Percentiles rank a stretch among this genome's conserved stretches.
These are phyloP conservation scores for Scytalopus superciliaris DNA, from an alignment of 2,113 vertebrate species.

Conservation along the genomic window DNA sequence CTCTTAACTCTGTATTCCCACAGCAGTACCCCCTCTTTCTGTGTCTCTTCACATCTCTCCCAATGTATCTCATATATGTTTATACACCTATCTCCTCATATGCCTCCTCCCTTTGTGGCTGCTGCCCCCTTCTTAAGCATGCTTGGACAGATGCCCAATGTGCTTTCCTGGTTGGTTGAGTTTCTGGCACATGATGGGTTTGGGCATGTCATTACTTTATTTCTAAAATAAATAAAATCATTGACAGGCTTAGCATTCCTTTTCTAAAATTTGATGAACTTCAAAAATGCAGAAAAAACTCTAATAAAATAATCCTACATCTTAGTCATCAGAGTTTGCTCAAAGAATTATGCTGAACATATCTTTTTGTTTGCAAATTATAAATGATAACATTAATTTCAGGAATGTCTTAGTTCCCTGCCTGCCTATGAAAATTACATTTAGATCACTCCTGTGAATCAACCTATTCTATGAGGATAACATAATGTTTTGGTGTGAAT, in stretches of 20 bases:
- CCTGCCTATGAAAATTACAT: not conserved
- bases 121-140: not conserved
- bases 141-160: not conserved
- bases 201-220: not conserved
- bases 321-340: not conserved
- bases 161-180: not conserved
- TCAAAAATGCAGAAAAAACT: not conserved
- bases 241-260: accelerated
- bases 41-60: not conserved
- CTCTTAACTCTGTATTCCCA: not conserved
- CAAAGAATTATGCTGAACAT: not conserved
- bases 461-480: not conserved
- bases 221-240: not conserved
- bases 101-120: accelerated
- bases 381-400: not conserved
- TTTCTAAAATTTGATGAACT: not conserved
- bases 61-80: not conserved
- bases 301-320: not conserved
- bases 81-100: not conserved
- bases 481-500: not conserved
- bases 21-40: not conserved
- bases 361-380: not conserved
- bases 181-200: not conserved
- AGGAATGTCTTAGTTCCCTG: not conserved
- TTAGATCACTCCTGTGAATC: not conserved